Percentiles rank a stretch among this genome's conserved stretches.
These are phyloP conservation scores for Xiphydria camelus DNA, from an alignment of 2,888 invertebrate species.

Conservation along the genomic window DNA sequence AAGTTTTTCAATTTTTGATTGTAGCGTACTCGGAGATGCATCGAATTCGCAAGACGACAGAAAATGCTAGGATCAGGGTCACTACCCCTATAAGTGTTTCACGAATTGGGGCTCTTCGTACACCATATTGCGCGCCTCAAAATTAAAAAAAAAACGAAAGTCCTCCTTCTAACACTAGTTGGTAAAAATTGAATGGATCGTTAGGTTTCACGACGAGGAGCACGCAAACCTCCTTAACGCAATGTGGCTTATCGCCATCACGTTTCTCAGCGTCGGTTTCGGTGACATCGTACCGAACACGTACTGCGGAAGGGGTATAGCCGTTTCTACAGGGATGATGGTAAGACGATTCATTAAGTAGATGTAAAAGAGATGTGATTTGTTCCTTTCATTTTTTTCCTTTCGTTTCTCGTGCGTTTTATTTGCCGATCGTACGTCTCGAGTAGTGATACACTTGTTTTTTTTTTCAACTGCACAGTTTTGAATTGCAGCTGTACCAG, in stretches of 20 bases:
- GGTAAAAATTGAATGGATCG: constrained; percentile 15
- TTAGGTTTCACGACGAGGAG: constrained; percentile 96
- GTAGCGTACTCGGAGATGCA: no score
- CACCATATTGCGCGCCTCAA: constrained; percentile 9
- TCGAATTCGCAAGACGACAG: no score
- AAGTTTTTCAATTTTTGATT: no score
- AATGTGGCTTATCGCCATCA: constrained; percentile 99
- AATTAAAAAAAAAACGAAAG: not conserved
- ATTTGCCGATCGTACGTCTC: no score
- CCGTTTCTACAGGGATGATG: constrained; percentile 99
- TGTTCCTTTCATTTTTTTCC: no score
- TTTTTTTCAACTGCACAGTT: no score
- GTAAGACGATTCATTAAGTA: constrained; percentile 67
- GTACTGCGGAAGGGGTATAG: constrained; percentile 99
- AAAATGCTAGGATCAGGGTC: no score
- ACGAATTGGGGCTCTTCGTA: constrained; percentile 15
- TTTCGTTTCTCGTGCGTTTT: no score
- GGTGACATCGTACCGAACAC: constrained; percentile 99
- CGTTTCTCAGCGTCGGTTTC: constrained; percentile 99
- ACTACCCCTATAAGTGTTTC: not conserved
- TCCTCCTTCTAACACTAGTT: constrained; percentile 3
- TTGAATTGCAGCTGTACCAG: no score
- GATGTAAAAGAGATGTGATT: no score
- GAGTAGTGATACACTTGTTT: no score
- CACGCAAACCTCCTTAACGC: constrained; percentile 98